Conservation (phyloP, 92 coral and sea anemone species). For the Phenganax marumi region DNA sequence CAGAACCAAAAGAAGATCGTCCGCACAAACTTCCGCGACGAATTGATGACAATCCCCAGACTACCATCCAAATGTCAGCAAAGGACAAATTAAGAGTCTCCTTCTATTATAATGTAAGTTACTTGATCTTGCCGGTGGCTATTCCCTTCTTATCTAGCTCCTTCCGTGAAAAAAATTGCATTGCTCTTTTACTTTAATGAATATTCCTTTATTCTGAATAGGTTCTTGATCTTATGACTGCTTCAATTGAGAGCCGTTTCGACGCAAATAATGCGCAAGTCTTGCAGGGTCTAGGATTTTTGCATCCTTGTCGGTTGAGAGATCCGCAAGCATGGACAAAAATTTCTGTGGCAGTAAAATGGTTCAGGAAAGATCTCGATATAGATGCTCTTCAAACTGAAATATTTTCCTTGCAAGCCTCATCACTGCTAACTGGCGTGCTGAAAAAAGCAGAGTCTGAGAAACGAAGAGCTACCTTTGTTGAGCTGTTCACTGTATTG, state of each 20-base stretch:
- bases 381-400: slow-evolving; percentile 29
- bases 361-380: slow-evolving; percentile 24
- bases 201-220: background rate
- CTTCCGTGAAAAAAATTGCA: too few relatives aligned
- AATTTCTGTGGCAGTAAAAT: slow-evolving; percentile 22
- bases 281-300: background rate
- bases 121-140: background rate
- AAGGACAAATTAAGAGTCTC: slow-evolving; percentile 26
- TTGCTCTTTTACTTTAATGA: background rate
- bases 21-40: slow-evolving; percentile 23
- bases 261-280: background rate
- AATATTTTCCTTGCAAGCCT: slow-evolving; percentile 27
- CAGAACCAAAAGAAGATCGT: slow-evolving; percentile 39
- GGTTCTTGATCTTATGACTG: slow-evolving; percentile 23
- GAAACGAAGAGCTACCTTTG: too few relatives aligned
- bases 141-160: too few relatives aligned
- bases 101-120: slow-evolving; percentile 12
- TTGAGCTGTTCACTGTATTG: slow-evolving; percentile 26
- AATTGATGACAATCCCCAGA: slow-evolving; percentile 27
- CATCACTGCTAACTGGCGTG: slow-evolving; percentile 1
- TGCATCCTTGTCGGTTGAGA: slow-evolving; percentile 14
- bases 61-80: background rate
- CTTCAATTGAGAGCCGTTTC: slow-evolving; percentile 1
- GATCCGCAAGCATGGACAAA: slow-evolving; percentile 6
- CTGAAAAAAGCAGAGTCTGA: too few relatives aligned